Evolutionary conservation across 2,113 vertebrate species (phyloP), one percentile per base, ranked within the genome.

Genomic region (Galbula dea): DNA sequence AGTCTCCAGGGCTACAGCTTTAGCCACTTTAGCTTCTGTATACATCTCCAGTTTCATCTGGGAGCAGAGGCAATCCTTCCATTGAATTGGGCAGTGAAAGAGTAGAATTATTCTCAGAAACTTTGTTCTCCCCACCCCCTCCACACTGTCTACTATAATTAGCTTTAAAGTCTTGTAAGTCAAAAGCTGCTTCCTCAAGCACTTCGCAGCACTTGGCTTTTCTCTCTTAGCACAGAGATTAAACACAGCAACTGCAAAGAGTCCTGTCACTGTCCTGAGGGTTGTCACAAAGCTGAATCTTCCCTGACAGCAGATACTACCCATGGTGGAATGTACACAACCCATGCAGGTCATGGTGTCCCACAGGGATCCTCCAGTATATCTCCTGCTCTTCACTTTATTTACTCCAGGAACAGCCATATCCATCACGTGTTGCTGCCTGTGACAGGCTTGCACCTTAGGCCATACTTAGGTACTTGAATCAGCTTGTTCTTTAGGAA

Each of bases 171-270:
- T 27, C 43, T 19, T 41, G 3, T 29, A 59, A 88, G 72, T 65
- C 86, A 93, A 75, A 79, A 92, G 58, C 23, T 34, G 71, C 72
- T 68, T 77, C 41, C 77, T 89, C 65, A 68, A 65, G 62, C 10
- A 7, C 45, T 52, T 23, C 4, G 55, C 37, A 62, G 81, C 39
- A 21, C 36, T 90, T 41, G 17, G 36, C 74, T 48, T 67, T 66
- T 29, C 21, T 34, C 51, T 81, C 43, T 10, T 32, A 75, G 78
- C 23, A 26, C 17, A 30, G 69, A 34, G 39, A 48, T 34, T 37
- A 2, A 81, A 51, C 16, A 18, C 11, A 43, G 49, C 20, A 34
- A 51, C 34, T 29, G 52, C 39, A 41, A 37, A 49, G 74, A 21
- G n/a, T 37, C 39, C 36, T 55, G 51, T 26, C 83, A 24, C 45